phyloP scores from a whole-genome alignment of 2,797 vertebrate genomes.

The Rhinoraja longicauda region DNA sequence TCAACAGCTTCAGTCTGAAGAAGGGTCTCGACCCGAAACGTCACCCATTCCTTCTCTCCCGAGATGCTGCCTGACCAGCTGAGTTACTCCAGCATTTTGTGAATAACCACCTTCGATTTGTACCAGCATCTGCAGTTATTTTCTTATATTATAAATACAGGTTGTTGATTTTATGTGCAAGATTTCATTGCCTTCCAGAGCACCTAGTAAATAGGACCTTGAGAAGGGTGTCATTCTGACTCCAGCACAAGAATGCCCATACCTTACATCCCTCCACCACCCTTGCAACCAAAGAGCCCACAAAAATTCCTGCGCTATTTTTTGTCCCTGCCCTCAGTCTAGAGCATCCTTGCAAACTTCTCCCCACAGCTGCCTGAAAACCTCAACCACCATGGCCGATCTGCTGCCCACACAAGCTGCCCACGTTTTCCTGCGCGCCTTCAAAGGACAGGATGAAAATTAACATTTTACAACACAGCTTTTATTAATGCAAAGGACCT shows the following conservation, averaged over 20 bases:
- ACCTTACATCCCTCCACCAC: background rate
- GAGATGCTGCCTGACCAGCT: too few relatives aligned
- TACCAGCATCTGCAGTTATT: too few relatives aligned
- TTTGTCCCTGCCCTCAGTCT: background rate
- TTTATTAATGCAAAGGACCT: background rate
- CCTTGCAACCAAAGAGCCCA: too few relatives aligned
- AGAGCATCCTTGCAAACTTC: background rate
- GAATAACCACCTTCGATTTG: too few relatives aligned
- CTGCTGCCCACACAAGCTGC: background rate
- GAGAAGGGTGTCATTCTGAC: background rate
- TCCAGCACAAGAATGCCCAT: background rate
- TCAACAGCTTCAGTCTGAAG: background rate
- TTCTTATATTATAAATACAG: too few relatives aligned
- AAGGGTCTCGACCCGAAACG: too few relatives aligned
- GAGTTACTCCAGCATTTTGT: too few relatives aligned
- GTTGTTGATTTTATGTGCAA: background rate
- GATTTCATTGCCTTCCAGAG: background rate
- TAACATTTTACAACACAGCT: background rate
- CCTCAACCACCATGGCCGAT: background rate
- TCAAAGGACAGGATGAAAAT: background rate
- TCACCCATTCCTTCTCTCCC: too few relatives aligned
- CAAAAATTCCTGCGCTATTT: background rate
- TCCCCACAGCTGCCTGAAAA: background rate
- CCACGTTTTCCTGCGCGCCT: background rate
- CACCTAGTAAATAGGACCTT: background rate